Evolutionary conservation across 2,113 vertebrate genomes (phyloP).

Genomic region (Anguilla rostrata): DNA sequence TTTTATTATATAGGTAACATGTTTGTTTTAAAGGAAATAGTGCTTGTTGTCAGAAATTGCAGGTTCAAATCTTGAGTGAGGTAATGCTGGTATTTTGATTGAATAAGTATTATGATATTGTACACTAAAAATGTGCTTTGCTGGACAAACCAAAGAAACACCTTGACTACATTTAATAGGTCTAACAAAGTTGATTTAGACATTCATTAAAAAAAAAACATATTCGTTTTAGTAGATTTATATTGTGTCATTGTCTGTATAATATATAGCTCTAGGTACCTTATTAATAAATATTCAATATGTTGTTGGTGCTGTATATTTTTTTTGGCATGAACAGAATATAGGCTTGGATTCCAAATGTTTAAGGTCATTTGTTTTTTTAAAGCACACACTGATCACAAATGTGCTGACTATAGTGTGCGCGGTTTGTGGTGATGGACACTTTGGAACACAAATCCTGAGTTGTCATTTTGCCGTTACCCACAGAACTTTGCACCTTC

Average conservation of each 20-base stretch:
- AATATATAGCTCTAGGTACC: not conserved
- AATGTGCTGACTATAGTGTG: not conserved
- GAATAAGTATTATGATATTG: not conserved
- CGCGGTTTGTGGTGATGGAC: not conserved
- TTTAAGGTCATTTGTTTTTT: not conserved
- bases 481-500: not conserved
- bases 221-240: not conserved
- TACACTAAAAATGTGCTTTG: not conserved
- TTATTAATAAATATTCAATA: not conserved
- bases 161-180: not conserved
- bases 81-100: not conserved
- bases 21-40: not conserved
- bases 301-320: not conserved
- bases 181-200: not conserved
- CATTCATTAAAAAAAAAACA: not conserved
- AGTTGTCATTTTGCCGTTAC: not conserved
- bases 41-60: not conserved
- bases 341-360: not conserved
- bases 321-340: not conserved
- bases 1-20: not conserved
- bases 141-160: not conserved
- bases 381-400: not conserved
- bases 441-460: not conserved
- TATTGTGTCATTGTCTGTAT: not conserved
- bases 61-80: not conserved